These are phyloP conservation scores for Mellivora capensis DNA, from an alignment of 2,113 vertebrate genomes.

Conservation along the genomic window DNA sequence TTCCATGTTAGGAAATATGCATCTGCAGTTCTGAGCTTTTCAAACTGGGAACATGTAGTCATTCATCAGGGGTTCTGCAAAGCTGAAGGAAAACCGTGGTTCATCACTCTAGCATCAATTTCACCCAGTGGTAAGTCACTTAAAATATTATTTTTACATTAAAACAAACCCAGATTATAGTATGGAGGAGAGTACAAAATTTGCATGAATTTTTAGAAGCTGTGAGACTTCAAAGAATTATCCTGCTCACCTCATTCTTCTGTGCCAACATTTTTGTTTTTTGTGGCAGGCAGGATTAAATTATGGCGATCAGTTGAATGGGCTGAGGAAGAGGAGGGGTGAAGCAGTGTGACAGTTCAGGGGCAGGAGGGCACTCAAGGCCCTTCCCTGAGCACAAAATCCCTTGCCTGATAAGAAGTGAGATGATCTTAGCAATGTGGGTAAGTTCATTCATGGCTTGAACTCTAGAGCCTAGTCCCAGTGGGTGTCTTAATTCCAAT, in stretches of 20 bases:
- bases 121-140: not conserved
- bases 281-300: not conserved
- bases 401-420: not conserved
- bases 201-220: constrained; percentile 14
- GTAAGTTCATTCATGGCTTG: not conserved
- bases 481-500: not conserved
- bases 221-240: not conserved
- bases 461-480: not conserved
- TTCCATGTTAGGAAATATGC: not conserved
- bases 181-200: not conserved
- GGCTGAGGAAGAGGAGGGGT: not conserved
- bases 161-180: constrained; percentile 2
- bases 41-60: not conserved
- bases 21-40: not conserved
- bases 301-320: not conserved
- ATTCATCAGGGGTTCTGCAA: not conserved
- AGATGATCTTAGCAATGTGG: not conserved
- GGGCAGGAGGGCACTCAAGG: not conserved
- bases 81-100: not conserved
- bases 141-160: constrained; percentile 51
- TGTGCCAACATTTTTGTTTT: too few species aligned
- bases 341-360: not conserved
- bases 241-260: not conserved
- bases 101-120: constrained; percentile 26
- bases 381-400: not conserved